Evolutionary conservation across 2,113 vertebrate genomes (phyloP).

Genomic region (Malurus alboscapulatus): DNA sequence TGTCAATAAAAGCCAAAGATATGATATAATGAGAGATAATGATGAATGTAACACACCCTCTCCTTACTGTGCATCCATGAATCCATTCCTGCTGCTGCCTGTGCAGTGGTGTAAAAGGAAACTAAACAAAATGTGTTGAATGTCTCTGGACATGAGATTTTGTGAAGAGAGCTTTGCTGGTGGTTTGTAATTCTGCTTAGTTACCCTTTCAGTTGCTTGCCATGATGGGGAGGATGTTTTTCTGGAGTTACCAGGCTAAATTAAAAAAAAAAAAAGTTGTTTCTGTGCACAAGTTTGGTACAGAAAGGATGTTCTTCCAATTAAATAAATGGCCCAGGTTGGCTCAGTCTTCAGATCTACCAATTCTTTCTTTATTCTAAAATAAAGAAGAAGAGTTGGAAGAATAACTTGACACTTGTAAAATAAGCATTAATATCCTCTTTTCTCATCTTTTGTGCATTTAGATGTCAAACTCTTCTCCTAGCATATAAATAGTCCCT

Average conservation of each 20-base stretch:
- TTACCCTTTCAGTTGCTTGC: not conserved
- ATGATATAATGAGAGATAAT: not conserved
- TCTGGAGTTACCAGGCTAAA: not conserved
- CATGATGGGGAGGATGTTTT: not conserved
- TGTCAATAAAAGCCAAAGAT: not conserved
- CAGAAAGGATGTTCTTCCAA: not conserved
- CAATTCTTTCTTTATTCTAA: not conserved
- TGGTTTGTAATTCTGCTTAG: not conserved
- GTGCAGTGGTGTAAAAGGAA: not conserved
- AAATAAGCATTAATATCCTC: not conserved
- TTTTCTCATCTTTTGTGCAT: not conserved
- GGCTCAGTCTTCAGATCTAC: not conserved
- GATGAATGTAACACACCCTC: too few species aligned
- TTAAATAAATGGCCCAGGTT: not conserved
- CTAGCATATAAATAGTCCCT: not conserved
- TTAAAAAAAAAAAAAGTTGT: not conserved
- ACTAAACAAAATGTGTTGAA: not conserved
- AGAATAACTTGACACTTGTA: not conserved
- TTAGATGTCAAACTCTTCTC: not conserved
- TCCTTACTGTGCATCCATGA: fast-evolving
- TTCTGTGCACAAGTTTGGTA: not conserved
- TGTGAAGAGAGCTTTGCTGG: not conserved
- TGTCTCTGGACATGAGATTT: not conserved
- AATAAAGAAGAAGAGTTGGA: too few species aligned
- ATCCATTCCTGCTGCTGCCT: not conserved